Evolutionary conservation across 2,113 vertebrate species (phyloP).

Genomic region (Xiphophorus hellerii): DNA sequence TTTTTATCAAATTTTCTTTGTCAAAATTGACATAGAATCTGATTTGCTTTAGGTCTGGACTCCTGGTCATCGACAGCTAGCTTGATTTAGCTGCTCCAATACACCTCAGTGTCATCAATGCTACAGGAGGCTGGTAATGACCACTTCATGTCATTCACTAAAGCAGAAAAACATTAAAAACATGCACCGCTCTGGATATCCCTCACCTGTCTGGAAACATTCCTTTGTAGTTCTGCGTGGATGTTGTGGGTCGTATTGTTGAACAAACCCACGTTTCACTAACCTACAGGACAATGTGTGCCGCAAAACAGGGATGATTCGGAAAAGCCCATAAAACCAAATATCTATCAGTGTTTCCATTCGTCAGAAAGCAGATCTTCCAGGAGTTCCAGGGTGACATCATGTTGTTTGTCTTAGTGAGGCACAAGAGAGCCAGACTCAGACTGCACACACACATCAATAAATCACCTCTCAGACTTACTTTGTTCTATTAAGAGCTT

Average conservation of each 20-base stretch:
- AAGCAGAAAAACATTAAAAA: no score
- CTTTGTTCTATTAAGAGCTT: slow-evolving; percentile 23
- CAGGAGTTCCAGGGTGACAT: background rate
- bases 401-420: background rate
- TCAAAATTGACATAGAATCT: no score
- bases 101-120: no score
- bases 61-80: no score
- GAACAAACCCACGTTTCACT: background rate
- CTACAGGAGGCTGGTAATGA: no score
- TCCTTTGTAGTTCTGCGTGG: no score
- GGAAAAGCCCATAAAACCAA: background rate
- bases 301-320: background rate
- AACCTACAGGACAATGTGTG: background rate
- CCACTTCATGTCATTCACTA: no score
- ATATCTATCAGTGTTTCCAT: background rate
- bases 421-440: background rate
- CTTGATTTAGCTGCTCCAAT: no score
- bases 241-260: background rate
- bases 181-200: no score
- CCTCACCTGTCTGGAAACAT: no score
- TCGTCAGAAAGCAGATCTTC: background rate
- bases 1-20: no score
- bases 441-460: slow-evolving; percentile 6
- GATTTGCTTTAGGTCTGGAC: no score
- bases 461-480: slow-evolving; percentile 50